Evolutionary conservation across 2,113 vertebrate genomes (phyloP).

Genomic region (Bos indicus): DNA sequence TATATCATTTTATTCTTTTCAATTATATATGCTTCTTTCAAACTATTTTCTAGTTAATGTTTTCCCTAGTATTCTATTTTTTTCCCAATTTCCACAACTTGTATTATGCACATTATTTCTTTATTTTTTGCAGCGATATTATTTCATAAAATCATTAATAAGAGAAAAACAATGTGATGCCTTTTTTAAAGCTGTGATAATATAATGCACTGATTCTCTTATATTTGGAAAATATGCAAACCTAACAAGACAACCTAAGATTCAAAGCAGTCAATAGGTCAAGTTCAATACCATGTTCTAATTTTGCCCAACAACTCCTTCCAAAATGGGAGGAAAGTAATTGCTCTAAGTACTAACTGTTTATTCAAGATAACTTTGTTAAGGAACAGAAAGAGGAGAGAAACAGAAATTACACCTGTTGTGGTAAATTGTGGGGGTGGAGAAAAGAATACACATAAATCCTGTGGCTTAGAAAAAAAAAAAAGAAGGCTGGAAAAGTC

Average conservation of each 20-base stretch:
- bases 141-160: not conserved
- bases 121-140: not conserved
- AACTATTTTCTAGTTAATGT: not conserved
- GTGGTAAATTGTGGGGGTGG: not conserved
- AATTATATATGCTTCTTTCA: not conserved
- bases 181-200: not conserved
- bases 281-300: not conserved
- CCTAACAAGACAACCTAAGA: not conserved
- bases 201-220: not conserved
- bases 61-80: not conserved
- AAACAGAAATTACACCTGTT: not conserved
- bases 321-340: not conserved
- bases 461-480: not conserved
- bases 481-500: not conserved
- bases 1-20: not conserved
- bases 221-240: not conserved
- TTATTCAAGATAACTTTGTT: conserved; percentile 1
- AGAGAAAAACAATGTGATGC: not conserved
- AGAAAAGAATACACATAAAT: not conserved
- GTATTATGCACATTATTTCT: not conserved
- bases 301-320: not conserved
- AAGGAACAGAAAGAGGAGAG: not conserved
- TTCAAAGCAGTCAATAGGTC: not conserved
- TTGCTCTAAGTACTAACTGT: not conserved
- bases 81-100: not conserved